phyloP scores from a whole-genome alignment of 2,888 invertebrate species.

The Phalera bucephala region DNA sequence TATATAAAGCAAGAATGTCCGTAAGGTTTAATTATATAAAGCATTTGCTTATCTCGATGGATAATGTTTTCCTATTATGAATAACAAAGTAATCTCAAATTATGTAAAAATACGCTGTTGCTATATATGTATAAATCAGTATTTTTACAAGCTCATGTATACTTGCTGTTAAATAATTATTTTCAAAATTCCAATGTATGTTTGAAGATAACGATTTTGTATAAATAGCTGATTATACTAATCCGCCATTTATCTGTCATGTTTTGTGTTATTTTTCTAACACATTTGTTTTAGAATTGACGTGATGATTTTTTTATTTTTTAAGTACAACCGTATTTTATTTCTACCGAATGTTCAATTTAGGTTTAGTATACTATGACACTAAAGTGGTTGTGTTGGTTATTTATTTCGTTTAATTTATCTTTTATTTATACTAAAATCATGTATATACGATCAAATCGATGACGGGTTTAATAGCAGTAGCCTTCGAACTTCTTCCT shows the following conservation, averaged over 20 bases:
- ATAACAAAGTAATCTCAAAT: no score
- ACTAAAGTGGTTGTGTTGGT: slow-evolving; percentile 76
- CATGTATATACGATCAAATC: slow-evolving; percentile 55
- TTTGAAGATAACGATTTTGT: not conserved
- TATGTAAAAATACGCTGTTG: no score
- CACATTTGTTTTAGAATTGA: slow-evolving; percentile 20
- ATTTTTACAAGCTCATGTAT: slow-evolving; percentile 36
- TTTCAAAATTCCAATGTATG: slow-evolving; percentile 5
- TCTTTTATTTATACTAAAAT: slow-evolving; percentile 75
- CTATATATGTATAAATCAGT: slow-evolving; percentile 24
- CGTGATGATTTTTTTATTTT: slow-evolving; percentile 41
- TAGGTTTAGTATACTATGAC: slow-evolving; percentile 57
- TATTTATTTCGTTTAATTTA: slow-evolving; percentile 80
- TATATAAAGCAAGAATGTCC: no score
- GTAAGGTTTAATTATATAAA: no score
- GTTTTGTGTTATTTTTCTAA: slow-evolving; percentile 17
- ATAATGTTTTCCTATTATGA: no score
- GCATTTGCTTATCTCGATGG: no score
- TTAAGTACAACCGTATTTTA: slow-evolving; percentile 57
- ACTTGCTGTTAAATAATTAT: slow-evolving; percentile 13
- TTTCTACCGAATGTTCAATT: slow-evolving; percentile 51
- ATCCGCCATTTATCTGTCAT: slow-evolving; percentile 20
- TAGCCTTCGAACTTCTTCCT: slow-evolving; percentile 60
- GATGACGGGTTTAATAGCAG: slow-evolving; percentile 64
- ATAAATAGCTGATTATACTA: slow-evolving; percentile 11